Evolutionary conservation across 2,797 vertebrate species (phyloP).

Genomic region (Melanotaenia nigrans): DNA sequence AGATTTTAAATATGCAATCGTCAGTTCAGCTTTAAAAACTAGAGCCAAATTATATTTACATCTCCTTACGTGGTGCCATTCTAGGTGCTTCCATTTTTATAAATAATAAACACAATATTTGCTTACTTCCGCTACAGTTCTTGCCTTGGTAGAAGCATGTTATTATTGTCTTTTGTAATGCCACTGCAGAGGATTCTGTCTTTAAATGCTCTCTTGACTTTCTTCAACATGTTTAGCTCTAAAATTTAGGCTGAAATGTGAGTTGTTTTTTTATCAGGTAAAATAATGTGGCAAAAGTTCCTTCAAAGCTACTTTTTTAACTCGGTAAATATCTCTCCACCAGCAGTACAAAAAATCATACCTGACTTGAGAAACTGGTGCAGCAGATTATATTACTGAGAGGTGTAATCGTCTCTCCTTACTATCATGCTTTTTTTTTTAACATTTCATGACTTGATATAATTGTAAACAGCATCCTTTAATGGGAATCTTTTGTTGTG

Average conservation of each 20-base stretch:
- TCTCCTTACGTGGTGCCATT: constrained; percentile 11
- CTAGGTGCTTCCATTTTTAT: constrained; percentile 3
- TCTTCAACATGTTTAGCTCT: constrained; percentile 5
- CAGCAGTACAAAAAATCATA: constrained; percentile 4
- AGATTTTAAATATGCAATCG: constrained; percentile 21
- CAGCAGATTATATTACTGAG: not conserved
- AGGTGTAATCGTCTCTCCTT: not conserved
- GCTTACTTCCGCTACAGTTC: not conserved
- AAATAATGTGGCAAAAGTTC: not conserved
- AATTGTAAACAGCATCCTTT: not conserved
- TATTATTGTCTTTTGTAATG: not conserved
- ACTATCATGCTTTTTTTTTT: constrained; percentile 7
- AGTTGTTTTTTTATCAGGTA: not conserved
- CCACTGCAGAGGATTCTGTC: not conserved
- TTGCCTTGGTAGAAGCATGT: not conserved
- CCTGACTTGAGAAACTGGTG: not conserved
- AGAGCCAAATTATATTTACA: constrained; percentile 4
- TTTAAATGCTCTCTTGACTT: too few relatives aligned
- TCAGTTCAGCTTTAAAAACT: not conserved
- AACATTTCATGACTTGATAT: not conserved
- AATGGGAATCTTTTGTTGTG: not conserved
- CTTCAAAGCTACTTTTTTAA: not conserved
- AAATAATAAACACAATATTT: not conserved
- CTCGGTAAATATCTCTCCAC: not conserved
- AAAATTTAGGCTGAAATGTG: not conserved